Evolutionary conservation across 2,797 vertebrate genomes (phyloP).

Genomic region (Pseudocheirus occidentalis): DNA sequence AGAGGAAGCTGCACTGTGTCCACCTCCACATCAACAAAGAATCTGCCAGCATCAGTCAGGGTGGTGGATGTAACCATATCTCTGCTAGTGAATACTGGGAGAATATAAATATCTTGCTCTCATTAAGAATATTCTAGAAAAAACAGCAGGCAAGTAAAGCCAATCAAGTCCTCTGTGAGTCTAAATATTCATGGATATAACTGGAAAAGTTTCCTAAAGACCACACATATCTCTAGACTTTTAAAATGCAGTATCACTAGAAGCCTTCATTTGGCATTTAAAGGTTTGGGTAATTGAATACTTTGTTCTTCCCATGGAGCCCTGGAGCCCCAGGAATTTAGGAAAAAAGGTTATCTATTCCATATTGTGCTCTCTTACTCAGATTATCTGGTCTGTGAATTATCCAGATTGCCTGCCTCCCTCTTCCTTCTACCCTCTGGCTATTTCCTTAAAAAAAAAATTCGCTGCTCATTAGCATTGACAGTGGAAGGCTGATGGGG

Average conservation of each 20-base stretch:
- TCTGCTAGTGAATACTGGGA: neutral
- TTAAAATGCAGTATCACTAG: neutral
- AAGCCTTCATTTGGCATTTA: neutral
- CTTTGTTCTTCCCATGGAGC: neutral
- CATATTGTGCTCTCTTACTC: neutral
- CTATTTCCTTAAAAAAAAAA: neutral
- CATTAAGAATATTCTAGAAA: neutral
- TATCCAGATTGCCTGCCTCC: neutral
- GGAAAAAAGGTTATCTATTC: neutral
- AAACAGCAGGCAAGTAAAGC: neutral
- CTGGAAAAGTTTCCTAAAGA: neutral
- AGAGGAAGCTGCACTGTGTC: neutral
- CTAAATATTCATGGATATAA: neutral
- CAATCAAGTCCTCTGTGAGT: neutral
- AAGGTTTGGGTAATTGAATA: neutral
- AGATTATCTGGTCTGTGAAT: neutral
- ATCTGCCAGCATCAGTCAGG: neutral
- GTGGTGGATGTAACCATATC: neutral
- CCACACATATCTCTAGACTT: neutral
- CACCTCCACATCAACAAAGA: neutral
- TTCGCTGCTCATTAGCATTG: neutral
- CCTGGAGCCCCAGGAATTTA: neutral
- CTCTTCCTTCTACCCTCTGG: neutral
- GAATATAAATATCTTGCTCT: neutral
- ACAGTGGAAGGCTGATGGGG: neutral